These are phyloP conservation scores for Actinia equina DNA, from an alignment of 64 coral and sea anemone genomes.

Conservation along the genomic window DNA sequence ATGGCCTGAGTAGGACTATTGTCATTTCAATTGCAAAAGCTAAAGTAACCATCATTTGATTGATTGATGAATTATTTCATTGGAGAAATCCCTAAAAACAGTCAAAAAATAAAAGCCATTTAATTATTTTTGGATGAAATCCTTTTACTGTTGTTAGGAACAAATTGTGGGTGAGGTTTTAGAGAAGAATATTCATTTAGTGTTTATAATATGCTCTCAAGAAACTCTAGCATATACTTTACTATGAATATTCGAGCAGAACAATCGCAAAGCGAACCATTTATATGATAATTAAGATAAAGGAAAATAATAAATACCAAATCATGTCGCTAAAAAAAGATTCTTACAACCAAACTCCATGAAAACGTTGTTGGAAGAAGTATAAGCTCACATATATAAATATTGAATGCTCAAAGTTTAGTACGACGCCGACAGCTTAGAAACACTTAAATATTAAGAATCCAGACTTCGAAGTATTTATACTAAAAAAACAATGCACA, in stretches of 20 bases:
- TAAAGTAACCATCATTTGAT: background rate
- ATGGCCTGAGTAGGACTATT: background rate
- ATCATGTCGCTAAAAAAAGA: background rate
- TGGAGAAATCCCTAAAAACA: background rate
- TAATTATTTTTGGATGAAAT: background rate
- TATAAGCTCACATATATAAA: background rate
- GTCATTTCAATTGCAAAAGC: background rate
- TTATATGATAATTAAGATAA: background rate
- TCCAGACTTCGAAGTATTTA: background rate
- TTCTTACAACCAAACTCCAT: background rate
- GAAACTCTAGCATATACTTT: background rate
- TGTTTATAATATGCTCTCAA: background rate
- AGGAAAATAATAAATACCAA: background rate
- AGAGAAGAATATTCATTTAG: background rate
- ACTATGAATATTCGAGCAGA: background rate
- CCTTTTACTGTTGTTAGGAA: background rate
- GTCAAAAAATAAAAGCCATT: conserved; percentile 5
- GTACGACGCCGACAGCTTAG: background rate
- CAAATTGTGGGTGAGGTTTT: background rate
- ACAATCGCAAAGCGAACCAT: background rate
- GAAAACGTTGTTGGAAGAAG: background rate
- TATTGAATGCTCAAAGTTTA: background rate
- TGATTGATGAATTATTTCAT: background rate
- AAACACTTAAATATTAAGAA: conserved; percentile 4
- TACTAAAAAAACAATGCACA: conserved; percentile 11